phyloP scores from a whole-genome alignment of 2,113 vertebrate genomes.

The Syrmaticus mikado region DNA sequence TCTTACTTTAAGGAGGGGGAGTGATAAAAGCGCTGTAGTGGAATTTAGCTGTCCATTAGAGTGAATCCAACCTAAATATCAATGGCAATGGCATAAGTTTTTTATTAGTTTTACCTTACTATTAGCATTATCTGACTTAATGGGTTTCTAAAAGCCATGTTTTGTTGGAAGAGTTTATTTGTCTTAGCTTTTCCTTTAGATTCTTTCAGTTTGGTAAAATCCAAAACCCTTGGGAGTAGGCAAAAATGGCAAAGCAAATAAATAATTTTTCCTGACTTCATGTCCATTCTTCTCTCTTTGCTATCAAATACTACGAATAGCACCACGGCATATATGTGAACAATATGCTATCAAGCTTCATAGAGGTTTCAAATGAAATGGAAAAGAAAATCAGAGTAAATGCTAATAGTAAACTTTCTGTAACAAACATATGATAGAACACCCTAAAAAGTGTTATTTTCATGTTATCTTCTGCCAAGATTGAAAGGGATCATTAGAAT shows the following conservation, averaged over 20 bases:
- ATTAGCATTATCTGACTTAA: neutral
- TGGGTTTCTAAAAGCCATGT: neutral
- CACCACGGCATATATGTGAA: neutral
- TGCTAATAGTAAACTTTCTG: constrained; percentile 2
- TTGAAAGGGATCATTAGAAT: constrained; percentile 25
- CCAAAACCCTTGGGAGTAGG: neutral
- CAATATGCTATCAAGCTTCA: neutral
- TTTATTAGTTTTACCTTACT: neutral
- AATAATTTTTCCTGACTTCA: neutral
- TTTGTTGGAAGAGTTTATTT: neutral
- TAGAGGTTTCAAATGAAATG: neutral
- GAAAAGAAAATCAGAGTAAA: constrained; percentile 30
- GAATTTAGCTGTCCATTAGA: neutral
- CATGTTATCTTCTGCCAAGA: constrained; percentile 4
- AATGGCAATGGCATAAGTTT: neutral
- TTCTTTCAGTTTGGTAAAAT: neutral
- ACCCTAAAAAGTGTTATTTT: constrained; percentile 46
- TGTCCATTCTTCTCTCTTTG: neutral
- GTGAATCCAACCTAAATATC: neutral
- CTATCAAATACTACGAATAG: neutral
- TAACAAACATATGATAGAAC: constrained; percentile 10
- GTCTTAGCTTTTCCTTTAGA: neutral
- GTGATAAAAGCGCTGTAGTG: neutral
- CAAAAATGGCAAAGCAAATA: neutral
- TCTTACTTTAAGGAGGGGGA: too few relatives aligned